phyloP scores from a whole-genome alignment of 1,140 invertebrate genomes.

The Sycophila sp. region DNA sequence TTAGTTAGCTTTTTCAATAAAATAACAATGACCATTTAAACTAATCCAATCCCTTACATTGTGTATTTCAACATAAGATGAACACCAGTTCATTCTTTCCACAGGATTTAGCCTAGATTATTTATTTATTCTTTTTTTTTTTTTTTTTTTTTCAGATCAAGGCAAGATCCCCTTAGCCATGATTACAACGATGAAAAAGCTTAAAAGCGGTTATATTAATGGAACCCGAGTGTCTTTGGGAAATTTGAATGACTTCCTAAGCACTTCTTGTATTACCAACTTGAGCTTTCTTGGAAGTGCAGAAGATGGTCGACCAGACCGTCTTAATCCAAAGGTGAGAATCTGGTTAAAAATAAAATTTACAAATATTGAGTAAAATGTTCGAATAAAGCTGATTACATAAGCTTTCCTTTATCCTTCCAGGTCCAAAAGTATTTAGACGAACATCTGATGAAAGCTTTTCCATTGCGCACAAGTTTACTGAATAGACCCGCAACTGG shows the following conservation, averaged over 20 bases:
- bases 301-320: slow-evolving; percentile 89
- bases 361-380: not conserved
- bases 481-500: slow-evolving; percentile 66
- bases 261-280: slow-evolving; percentile 95
- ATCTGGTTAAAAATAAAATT: slow-evolving; percentile 61
- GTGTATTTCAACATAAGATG: too few relatives aligned
- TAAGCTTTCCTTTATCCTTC: slow-evolving; percentile 2
- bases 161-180: slow-evolving; percentile 92
- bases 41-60: too few relatives aligned
- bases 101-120: too few relatives aligned
- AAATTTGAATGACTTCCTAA: slow-evolving; percentile 90
- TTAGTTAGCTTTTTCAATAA: too few relatives aligned
- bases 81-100: too few relatives aligned
- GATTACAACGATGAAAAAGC: slow-evolving; percentile 97
- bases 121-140: too few relatives aligned
- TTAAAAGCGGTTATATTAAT: slow-evolving; percentile 98
- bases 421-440: slow-evolving; percentile 89
- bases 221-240: slow-evolving; percentile 95
- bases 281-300: slow-evolving; percentile 93
- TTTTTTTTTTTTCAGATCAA: slow-evolving; percentile 77
- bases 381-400: not conserved
- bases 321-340: slow-evolving; percentile 60
- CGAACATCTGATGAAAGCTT: slow-evolving; percentile 83
- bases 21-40: too few relatives aligned
- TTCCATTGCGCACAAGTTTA: slow-evolving; percentile 77